Evolutionary conservation across 1,140 invertebrate genomes (phyloP), one percentile per base, ranked within the genome.

Genomic region (Trypoxylus dichotomus): DNA sequence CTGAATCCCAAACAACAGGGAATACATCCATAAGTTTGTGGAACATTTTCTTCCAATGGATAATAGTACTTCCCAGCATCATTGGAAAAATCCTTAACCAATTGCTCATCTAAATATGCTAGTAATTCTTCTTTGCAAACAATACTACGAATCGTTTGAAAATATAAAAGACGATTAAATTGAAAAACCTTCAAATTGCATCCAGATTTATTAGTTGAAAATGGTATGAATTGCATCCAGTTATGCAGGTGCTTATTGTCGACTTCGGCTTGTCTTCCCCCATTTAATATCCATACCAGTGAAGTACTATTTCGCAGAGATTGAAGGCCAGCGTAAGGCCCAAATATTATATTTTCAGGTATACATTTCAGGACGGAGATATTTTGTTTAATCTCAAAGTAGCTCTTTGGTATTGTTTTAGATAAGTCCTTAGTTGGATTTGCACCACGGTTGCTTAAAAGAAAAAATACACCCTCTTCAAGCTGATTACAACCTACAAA

Each of bases 61-160:
- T 24, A 68, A 24, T 68, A 68, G 21, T 68, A 68, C 24, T 68
- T 68, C 27, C 60, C 60, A 10, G 27, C 27, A 68, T 68, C 60
- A 13, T 29, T 68, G 1, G 60, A 21, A 25, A 68, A 68, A 3
- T 68, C 13, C 24, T 29, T 68, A 21, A 68, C 27, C 7, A 15
- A 8, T 27, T 8, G 24, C 1, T 68, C 1, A 2, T 68, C 60
- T 2, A 68, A 24, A 8, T 68, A 24, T 10, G 27, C 60, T 15
- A 68, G 2, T 24, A 68, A 24, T 25, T 25, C 19, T 29, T 68
- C 60, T 8, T 24, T 24, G 13, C 60, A 68, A 0, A 2, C 8
- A 13, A 68, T 68, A 11, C 24, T 8, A 19, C 60, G 6, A 27
- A 11, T 15, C 1, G 7, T 6, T 13, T 24, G 60, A 15, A 24